Evolutionary conservation across 2,113 vertebrate species (phyloP).

Genomic region (Mastomys coucha): DNA sequence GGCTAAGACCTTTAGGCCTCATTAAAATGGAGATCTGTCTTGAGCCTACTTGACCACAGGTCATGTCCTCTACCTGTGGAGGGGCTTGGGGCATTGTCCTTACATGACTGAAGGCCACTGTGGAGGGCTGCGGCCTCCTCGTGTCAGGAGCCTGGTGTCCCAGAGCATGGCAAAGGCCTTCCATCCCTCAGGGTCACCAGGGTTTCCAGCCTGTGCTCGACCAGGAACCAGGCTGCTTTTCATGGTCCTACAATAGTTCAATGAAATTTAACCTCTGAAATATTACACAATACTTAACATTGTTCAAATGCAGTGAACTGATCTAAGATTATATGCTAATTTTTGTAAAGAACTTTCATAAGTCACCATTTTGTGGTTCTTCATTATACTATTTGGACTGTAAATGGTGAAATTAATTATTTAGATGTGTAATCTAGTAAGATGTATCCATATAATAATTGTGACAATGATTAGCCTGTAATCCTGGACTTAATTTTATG

Average conservation of each 20-base stretch:
- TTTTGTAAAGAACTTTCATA: neutral
- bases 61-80: no score
- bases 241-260: neutral
- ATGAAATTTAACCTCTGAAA: neutral
- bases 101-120: no score
- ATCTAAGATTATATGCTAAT: neutral
- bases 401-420: conserved; percentile 44
- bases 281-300: neutral
- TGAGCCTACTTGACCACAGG: no score
- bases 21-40: no score
- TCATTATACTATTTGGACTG: neutral
- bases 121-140: no score
- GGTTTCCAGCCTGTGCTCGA: no score
- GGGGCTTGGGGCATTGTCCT: no score
- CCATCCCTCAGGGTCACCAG: no score
- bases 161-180: no score
- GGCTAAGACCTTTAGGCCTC: no score
- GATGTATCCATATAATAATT: conserved; percentile 50
- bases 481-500: conserved; percentile 77
- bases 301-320: neutral
- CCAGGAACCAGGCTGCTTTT: no score
- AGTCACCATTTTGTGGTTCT: neutral
- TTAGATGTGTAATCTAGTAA: conserved; percentile 31
- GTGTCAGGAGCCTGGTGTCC: no score
- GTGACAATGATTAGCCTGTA: conserved; percentile 64